These are phyloP conservation scores for Dysmachus trigonus DNA, from an alignment of 2,888 invertebrate genomes.

Conservation along the genomic window DNA sequence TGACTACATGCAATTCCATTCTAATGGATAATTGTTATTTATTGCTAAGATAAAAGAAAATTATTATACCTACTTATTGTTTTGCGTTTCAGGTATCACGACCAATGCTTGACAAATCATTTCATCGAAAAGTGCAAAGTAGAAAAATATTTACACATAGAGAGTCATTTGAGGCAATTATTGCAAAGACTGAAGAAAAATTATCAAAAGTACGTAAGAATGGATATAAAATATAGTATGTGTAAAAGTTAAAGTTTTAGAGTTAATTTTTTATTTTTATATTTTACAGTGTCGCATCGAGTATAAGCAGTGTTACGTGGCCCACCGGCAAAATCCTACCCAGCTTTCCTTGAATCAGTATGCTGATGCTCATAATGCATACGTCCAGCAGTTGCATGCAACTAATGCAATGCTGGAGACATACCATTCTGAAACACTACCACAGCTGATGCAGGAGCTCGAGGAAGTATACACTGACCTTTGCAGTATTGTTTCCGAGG, in stretches of 20 bases:
- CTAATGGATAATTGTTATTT: not conserved
- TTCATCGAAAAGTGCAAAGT: conserved; percentile 90
- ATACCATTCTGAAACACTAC: conserved; percentile 86
- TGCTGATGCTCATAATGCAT: conserved; percentile 92
- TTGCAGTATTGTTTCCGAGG: conserved; percentile 85
- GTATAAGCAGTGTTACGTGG: conserved; percentile 85
- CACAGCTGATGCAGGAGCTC: conserved; percentile 87
- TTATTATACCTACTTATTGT: not conserved
- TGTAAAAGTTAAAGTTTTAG: not conserved
- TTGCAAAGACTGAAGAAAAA: conserved; percentile 85
- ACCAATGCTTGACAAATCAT: conserved; percentile 85
- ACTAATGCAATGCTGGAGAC: conserved; percentile 93
- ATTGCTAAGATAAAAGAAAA: not conserved
- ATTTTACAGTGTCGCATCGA: conserved; percentile 82
- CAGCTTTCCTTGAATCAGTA: conserved; percentile 78
- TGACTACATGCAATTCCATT: not conserved
- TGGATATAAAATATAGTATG: not conserved
- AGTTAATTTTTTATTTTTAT: not conserved
- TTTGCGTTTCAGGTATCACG: conserved; percentile 71
- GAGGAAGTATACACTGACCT: conserved; percentile 93
- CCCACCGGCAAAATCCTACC: conserved; percentile 78
- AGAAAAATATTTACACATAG: conserved; percentile 90
- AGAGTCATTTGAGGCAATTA: conserved; percentile 88
- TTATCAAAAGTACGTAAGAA: conserved; percentile 71
- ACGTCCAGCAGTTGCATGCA: conserved; percentile 90